Evolutionary conservation across 37 sponge, comb jelly and placozoan genomes (phyloP), one percentile per base, ranked within the genome.

Genomic region (Petrosia ficiformis): DNA sequence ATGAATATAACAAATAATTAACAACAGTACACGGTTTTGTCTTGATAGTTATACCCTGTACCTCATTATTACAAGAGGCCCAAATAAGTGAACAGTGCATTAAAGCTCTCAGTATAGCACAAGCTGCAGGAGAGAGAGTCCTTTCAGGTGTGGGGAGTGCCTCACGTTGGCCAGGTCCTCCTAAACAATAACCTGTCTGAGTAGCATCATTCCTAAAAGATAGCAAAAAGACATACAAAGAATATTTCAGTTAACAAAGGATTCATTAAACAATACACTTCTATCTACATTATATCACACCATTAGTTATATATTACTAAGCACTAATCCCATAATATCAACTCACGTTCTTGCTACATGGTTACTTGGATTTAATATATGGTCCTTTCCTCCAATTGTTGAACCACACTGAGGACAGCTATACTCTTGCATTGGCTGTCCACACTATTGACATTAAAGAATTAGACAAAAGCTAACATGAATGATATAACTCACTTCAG

Each of bases 11-110:
- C 54, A 48, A 16, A 16, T 48, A 16, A 48, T n/a, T n/a, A n/a
- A n/a, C n/a, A n/a, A n/a, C n/a, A n/a, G n/a, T n/a, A n/a, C n/a
- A n/a, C n/a, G n/a, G n/a, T n/a, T n/a, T n/a, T n/a, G n/a, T n/a
- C 57, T 24, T n/a, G 65, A 64, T 64, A 64, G 65, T 21, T 26
- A 64, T n/a, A 16, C 65, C 21, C n/a, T 39, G 34, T 39, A 72
- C 73, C 73, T 77, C 57, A 33, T 68, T 56, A 34, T 74, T 65
- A 42, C 80, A 80, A 52, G 67, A 32, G 43, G 59, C 40, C 86
- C 86, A 86, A 48, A 86, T 42, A 2, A 86, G 54, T 33, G 80
- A 72, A 59, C 79, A 56, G 61, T 82, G 83, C 83, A 88, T 82
- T 56, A 82, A 35, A 10, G 74, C 74, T 68, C 83, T 82, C 37